Evolutionary conservation across 2,888 invertebrate genomes (phyloP).

Genomic region (Hedya salicella): DNA sequence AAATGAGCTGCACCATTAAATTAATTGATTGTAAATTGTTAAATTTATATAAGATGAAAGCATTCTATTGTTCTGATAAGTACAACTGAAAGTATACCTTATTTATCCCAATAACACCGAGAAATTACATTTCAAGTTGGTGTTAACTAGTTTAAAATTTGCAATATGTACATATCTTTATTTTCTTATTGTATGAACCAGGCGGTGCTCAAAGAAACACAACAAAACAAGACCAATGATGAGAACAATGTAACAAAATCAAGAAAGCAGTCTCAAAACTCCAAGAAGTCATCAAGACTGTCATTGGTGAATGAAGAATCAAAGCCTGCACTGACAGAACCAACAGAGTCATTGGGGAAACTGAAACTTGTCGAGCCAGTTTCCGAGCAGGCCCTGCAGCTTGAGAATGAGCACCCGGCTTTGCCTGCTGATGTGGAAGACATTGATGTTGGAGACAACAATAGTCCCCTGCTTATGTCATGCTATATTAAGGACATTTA

Average conservation of each 20-base stretch:
- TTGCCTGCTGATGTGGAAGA: conserved; percentile 85
- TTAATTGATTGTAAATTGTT: too few relatives aligned
- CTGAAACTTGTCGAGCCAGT: conserved; percentile 60
- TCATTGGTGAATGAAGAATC: conserved; percentile 61
- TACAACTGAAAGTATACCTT: too few relatives aligned
- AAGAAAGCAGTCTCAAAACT: conserved; percentile 60
- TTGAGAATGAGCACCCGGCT: conserved; percentile 48
- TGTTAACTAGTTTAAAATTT: too few relatives aligned
- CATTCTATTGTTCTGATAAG: too few relatives aligned
- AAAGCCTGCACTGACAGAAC: conserved; percentile 67
- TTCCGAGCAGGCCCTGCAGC: not conserved
- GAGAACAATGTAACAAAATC: conserved; percentile 58
- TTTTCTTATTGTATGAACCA: conserved; percentile 44
- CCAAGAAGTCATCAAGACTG: conserved; percentile 61
- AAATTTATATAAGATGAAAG: too few relatives aligned
- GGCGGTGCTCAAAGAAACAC: conserved; percentile 66
- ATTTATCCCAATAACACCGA: too few relatives aligned
- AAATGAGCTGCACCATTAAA: too few relatives aligned
- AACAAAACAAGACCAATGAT: conserved; percentile 61
- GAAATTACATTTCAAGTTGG: too few relatives aligned
- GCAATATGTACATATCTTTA: too few relatives aligned
- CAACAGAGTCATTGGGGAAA: conserved; percentile 71
- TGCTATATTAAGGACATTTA: conserved; percentile 97
- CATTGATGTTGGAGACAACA: conserved; percentile 90
- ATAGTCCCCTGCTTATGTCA: conserved; percentile 91